Percentiles rank a stretch among this genome's conserved stretches.
phyloP scores from a whole-genome alignment of 2,797 vertebrate species.

The Megalops cyprinoides region DNA sequence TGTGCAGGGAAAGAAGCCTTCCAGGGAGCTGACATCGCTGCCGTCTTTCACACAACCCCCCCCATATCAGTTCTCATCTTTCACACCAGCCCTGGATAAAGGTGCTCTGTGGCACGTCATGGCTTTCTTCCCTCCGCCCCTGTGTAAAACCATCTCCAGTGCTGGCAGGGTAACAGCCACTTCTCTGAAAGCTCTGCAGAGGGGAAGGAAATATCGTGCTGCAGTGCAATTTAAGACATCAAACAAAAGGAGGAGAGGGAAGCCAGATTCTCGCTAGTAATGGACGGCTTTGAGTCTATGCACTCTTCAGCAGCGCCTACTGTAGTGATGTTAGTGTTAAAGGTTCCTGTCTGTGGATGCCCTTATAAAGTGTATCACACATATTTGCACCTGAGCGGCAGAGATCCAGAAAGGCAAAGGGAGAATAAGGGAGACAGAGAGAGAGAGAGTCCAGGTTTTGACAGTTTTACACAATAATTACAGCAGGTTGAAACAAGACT shows the following conservation, averaged over 20 bases:
- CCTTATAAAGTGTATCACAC: too few relatives aligned
- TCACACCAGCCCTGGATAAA: too few relatives aligned
- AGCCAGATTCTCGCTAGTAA: not conserved
- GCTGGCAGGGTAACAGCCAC: too few relatives aligned
- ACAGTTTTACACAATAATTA: constrained; percentile 26
- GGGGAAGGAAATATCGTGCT: not conserved
- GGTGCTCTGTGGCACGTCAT: too few relatives aligned
- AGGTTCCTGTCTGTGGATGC: not conserved
- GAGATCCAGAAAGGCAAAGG: too few relatives aligned
- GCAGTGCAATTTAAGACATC: not conserved
- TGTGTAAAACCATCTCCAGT: too few relatives aligned
- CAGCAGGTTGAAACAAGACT: constrained; percentile 22
- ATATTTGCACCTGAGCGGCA: too few relatives aligned
- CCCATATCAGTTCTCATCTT: not conserved
- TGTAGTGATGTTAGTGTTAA: not conserved
- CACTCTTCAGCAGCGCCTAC: not conserved
- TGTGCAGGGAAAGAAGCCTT: not conserved
- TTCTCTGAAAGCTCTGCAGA: not conserved
- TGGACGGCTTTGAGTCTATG: not conserved
- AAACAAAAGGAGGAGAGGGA: not conserved
- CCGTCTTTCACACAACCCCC: constrained; percentile 9
- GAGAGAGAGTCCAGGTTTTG: not conserved
- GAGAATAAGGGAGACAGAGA: not conserved
- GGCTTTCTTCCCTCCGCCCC: too few relatives aligned
- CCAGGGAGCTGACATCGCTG: not conserved